Evolutionary conservation across 2,113 vertebrate species (phyloP).

Genomic region (Tragelaphus scriptus): DNA sequence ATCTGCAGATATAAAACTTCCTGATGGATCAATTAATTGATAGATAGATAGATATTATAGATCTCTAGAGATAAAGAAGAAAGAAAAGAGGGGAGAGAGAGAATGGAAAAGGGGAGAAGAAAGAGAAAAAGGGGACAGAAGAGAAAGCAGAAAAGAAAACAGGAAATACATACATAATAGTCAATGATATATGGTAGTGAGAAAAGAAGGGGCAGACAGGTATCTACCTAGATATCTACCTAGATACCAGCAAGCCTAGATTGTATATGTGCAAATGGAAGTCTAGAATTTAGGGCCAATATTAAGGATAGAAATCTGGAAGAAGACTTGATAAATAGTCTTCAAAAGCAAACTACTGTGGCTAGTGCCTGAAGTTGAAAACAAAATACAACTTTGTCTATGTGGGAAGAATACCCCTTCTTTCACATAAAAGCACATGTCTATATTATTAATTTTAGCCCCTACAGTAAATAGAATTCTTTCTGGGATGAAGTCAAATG

Average conservation of each 20-base stretch:
- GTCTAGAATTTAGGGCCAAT: not conserved
- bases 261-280: not conserved
- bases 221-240: too few species aligned
- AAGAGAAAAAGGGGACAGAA: not conserved
- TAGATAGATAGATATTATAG: not conserved
- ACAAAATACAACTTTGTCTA: not conserved
- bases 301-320: not conserved
- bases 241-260: not conserved
- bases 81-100: not conserved
- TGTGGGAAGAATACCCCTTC: not conserved
- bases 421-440: not conserved
- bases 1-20: not conserved
- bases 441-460: not conserved
- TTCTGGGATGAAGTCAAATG: not conserved
- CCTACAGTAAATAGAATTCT: not conserved
- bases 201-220: not conserved
- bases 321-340: not conserved
- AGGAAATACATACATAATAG: not conserved
- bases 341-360: not conserved
- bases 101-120: not conserved
- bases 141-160: not conserved
- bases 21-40: not conserved
- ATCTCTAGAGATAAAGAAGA: not conserved
- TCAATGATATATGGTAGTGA: not conserved
- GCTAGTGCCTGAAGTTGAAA: not conserved